phyloP scores from a whole-genome alignment of 2,888 invertebrate genomes.

The Drosophila lacicola region DNA sequence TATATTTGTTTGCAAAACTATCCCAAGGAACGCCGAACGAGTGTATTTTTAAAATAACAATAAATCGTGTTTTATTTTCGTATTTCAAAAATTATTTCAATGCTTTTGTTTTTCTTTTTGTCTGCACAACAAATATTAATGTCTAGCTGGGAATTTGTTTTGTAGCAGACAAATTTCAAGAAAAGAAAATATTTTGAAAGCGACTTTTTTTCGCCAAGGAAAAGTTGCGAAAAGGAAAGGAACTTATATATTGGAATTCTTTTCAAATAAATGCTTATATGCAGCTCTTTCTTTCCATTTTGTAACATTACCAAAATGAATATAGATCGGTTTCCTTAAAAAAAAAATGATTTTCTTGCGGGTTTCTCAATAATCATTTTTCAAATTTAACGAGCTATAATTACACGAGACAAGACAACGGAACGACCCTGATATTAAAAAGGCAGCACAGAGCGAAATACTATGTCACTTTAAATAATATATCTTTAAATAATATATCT shows the following conservation, averaged over 20 bases:
- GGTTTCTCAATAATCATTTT: conserved; percentile 20
- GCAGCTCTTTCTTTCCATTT: background rate
- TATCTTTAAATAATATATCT: conserved; percentile 38
- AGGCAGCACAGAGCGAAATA: conserved; percentile 39
- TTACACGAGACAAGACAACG: conserved; percentile 33
- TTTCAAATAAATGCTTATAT: conserved; percentile 4
- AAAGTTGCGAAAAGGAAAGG: background rate
- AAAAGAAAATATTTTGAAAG: background rate
- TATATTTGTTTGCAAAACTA: conserved; percentile 55
- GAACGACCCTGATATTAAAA: conserved; percentile 68
- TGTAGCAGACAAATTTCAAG: conserved; percentile 34
- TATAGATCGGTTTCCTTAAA: conserved; percentile 5
- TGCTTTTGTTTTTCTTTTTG: conserved; percentile 19
- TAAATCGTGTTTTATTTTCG: conserved; percentile 44
- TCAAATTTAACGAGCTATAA: conserved; percentile 59
- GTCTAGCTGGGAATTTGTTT: conserved; percentile 54
- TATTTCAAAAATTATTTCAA: conserved; percentile 4
- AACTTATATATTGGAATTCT: conserved; percentile 4
- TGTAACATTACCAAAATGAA: background rate
- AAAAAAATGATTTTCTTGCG: conserved; percentile 12
- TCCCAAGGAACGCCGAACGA: conserved; percentile 5
- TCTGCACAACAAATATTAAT: conserved; percentile 43
- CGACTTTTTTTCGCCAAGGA: conserved; percentile 1
- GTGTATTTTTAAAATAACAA: conserved; percentile 33
- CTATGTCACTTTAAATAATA: conserved; percentile 62